Evolutionary conservation across 2,797 vertebrate species (phyloP).

Genomic region (Gymnopithys bicolor): DNA sequence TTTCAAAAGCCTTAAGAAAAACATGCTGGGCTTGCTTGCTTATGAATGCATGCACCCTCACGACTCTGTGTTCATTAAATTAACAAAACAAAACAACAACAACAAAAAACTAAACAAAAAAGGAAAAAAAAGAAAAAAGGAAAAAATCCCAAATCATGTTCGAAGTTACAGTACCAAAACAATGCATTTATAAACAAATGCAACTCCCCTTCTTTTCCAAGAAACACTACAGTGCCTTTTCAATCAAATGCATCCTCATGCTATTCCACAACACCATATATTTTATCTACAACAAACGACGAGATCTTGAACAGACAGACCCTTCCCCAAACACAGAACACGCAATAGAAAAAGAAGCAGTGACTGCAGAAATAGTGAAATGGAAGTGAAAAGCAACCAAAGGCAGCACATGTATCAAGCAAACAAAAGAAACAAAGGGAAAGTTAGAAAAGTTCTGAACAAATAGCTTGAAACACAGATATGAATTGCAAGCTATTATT

Average conservation of each 20-base stretch:
- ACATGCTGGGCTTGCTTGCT: conserved; percentile 72
- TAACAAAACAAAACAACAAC: neutral
- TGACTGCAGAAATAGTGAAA: conserved; percentile 35
- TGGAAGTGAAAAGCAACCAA: conserved; percentile 32
- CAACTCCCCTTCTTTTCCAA: conserved; percentile 72
- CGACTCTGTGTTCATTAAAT: conserved; percentile 37
- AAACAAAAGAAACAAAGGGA: conserved; percentile 45
- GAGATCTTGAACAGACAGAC: conserved; percentile 56
- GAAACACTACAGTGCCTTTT: conserved; percentile 76
- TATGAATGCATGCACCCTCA: conserved; percentile 60
- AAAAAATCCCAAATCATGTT: conserved; percentile 56
- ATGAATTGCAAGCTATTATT: conserved; percentile 4
- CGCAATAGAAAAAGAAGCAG: conserved; percentile 66
- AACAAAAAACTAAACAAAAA: neutral
- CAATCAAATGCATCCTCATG: conserved; percentile 75
- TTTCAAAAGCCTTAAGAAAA: conserved; percentile 30
- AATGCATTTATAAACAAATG: conserved; percentile 79
- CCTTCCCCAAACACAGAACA: conserved; percentile 76
- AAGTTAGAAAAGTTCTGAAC: conserved; percentile 23
- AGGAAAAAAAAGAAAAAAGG: neutral
- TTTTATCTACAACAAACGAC: conserved; percentile 81
- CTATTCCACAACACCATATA: conserved; percentile 79
- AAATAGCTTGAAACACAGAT: conserved; percentile 4
- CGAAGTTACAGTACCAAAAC: conserved; percentile 76
- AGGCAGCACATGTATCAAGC: conserved; percentile 10